Conservation (phyloP, 2,888 invertebrate genomes). For the Homarus gammarus region DNA sequence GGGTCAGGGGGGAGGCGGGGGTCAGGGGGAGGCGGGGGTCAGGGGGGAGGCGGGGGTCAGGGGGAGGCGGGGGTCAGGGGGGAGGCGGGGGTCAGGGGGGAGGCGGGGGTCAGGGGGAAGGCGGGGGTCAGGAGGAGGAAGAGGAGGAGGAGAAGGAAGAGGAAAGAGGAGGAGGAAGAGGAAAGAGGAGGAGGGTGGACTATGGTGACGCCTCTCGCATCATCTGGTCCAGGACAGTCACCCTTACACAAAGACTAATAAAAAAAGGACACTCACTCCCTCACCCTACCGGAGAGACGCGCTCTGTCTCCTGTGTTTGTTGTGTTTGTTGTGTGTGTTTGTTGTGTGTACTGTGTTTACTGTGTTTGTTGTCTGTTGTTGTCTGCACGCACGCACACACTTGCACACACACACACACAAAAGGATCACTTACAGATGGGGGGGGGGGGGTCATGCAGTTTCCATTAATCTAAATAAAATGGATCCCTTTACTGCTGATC, state of each 20-base stretch:
- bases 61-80: neutral
- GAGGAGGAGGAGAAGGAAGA: too few species aligned
- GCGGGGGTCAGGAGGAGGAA: too few species aligned
- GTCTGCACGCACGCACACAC: neutral
- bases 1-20: neutral
- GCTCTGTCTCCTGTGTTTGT: neutral
- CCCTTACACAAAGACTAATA: slow-evolving; percentile 10
- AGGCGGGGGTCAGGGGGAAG: too few species aligned
- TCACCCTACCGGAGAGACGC: neutral
- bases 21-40: neutral
- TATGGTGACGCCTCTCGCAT: neutral
- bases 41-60: neutral
- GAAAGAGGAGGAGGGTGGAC: too few species aligned
- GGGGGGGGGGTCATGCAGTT: too few species aligned
- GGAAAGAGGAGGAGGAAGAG: too few species aligned
- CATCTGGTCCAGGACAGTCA: neutral
- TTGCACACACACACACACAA: neutral
- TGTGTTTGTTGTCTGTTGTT: neutral
- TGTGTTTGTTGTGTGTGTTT: neutral
- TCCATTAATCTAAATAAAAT: too few species aligned
- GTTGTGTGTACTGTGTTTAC: neutral
- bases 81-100: neutral
- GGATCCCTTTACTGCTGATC: too few species aligned
- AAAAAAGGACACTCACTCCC: neutral
- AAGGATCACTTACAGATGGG: too few species aligned